Percentiles rank a stretch among this genome's conserved stretches.
phyloP scores from a whole-genome alignment of 2,797 vertebrate species.

The Benthosema pterotum region DNA sequence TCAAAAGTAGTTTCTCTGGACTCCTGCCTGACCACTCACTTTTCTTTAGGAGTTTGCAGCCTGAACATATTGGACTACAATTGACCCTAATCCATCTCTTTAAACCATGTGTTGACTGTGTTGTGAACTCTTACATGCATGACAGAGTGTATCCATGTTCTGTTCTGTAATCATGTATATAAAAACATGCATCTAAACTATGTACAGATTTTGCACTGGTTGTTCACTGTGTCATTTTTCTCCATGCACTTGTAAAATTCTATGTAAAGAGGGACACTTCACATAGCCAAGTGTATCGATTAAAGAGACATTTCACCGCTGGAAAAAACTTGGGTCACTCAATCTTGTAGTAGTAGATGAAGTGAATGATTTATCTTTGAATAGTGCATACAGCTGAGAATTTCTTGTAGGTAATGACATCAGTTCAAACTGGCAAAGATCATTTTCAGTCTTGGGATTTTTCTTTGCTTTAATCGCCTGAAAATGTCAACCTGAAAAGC shows the following conservation, averaged over 20 bases:
- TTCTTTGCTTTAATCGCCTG: too few relatives aligned
- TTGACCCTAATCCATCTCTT: slow-evolving; percentile 42
- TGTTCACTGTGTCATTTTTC: slow-evolving; percentile 70
- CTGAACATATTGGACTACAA: slow-evolving; percentile 46
- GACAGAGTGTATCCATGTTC: slow-evolving; percentile 67
- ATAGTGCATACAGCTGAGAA: too few relatives aligned
- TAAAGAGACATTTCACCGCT: too few relatives aligned
- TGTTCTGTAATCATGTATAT: slow-evolving; percentile 76
- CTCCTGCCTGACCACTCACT: slow-evolving; percentile 27
- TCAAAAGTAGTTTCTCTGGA: slow-evolving; percentile 36
- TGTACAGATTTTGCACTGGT: slow-evolving; percentile 85
- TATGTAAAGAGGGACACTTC: neutral
- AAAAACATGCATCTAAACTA: slow-evolving; percentile 73
- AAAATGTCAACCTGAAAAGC: too few relatives aligned
- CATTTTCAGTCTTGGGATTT: too few relatives aligned
- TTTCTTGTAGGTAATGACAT: too few relatives aligned
- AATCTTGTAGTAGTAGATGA: too few relatives aligned
- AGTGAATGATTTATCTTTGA: too few relatives aligned
- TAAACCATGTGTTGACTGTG: slow-evolving; percentile 64
- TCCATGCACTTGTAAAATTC: slow-evolving; percentile 76
- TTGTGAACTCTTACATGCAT: slow-evolving; percentile 80
- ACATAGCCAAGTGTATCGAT: too few relatives aligned
- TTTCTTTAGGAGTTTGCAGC: slow-evolving; percentile 44
- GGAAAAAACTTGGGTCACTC: too few relatives aligned
- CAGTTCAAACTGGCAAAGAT: too few relatives aligned